Conservation (phyloP, 2,888 invertebrate genomes). For the Galerucella calmariensis region DNA sequence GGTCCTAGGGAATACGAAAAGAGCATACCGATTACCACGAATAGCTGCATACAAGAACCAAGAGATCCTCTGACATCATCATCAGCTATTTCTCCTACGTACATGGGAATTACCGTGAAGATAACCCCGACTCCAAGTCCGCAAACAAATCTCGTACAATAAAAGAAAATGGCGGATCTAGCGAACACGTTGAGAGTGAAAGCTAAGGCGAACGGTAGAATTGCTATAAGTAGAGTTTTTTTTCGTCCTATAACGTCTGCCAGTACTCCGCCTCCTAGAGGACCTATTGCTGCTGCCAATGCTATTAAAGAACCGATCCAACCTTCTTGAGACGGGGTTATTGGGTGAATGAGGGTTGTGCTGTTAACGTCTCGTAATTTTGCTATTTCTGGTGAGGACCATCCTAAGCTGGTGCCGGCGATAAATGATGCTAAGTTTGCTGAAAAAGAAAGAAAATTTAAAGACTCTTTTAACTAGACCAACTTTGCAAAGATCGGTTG, state of each 20-base stretch:
- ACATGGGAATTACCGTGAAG: constrained; percentile 83
- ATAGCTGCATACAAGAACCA: constrained; percentile 84
- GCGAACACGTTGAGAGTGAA: constrained; percentile 70
- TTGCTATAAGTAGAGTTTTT: constrained; percentile 73
- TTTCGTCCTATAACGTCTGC: constrained; percentile 78
- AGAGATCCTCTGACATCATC: constrained; percentile 82
- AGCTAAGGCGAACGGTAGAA: constrained; percentile 76
- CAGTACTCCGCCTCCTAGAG: constrained; percentile 76
- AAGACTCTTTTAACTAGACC: too few species aligned
- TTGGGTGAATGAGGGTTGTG: constrained; percentile 57
- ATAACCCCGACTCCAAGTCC: constrained; percentile 77
- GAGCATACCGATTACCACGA: constrained; percentile 76
- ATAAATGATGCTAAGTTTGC: constrained; percentile 66
- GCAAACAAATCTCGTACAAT: constrained; percentile 64
- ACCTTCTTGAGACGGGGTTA: constrained; percentile 62
- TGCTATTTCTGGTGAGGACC: constrained; percentile 65
- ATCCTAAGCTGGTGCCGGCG: constrained; percentile 66
- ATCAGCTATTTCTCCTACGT: constrained; percentile 86
- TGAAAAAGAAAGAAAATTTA: constrained; percentile 53
- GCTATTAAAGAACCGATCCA: constrained; percentile 70
- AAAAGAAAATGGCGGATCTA: constrained; percentile 52
- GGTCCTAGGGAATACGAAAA: constrained; percentile 80
- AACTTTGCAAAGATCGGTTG: too few species aligned
- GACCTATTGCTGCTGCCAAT: constrained; percentile 70
- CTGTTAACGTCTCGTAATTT: constrained; percentile 53